Evolutionary conservation across 2,113 vertebrate species (phyloP), one percentile per base, ranked within the genome.

Genomic region (Pogonocichla stellata): DNA sequence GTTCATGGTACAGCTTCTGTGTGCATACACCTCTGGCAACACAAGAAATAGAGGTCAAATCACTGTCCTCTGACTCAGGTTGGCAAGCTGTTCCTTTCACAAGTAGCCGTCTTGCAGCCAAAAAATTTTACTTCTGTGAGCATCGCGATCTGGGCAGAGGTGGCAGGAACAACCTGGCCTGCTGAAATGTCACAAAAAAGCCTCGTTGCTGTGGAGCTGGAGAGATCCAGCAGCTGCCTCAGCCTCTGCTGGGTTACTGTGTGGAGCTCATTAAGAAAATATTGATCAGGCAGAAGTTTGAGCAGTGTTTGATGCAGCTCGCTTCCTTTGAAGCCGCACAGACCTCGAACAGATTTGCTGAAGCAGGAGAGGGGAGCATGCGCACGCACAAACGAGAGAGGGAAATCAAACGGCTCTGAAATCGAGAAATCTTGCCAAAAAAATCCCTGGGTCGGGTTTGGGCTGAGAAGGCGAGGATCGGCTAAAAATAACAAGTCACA

Each of bases 401-500:
- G 33, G 83, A 64, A 93, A 97, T 33, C 54, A 78, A 95, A 77
- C 4, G 47, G 26, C 90, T 97, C 92, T 57, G 97, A 92, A 51
- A 95, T 72, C 34, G 91, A 95, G 95, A 96, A 96, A 94, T 60
- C 95, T 92, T 34, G 92, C 96, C 80, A 77, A 42, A 64, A 62
- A 71, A 90, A 92, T 97, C 93, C 25, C 22, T 57, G 95, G 93
- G 97, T 96, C 74, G 97, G 96, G 97, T 98, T 96, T 92, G 97
- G 98, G 97, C 96, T 51, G 96, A 95, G 98, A 98, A 98, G 91
- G 98, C 97, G 84, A 97, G 98, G 98, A 98, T 96, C 95, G 96
- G 98, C 98, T 98, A 99, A 99, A 99, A 99, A 99, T 98, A 98
- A 98, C 97, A 97, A 98, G 98, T 98, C 98, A 97, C 97, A 97